Evolutionary conservation across 2,888 invertebrate genomes (phyloP).

Genomic region (Lasioglossum zephyrum): DNA sequence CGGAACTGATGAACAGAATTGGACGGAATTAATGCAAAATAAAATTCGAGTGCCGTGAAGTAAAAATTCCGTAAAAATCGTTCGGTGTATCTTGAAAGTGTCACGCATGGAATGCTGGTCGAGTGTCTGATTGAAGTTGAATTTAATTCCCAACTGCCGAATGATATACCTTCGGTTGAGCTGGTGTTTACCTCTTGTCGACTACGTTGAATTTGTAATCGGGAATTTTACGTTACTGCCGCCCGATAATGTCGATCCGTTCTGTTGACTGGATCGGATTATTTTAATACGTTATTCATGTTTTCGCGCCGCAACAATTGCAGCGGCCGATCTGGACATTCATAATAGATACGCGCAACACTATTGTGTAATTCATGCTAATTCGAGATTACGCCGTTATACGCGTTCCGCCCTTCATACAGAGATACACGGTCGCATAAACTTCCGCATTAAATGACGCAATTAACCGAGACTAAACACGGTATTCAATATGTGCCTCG

Average conservation of each 20-base stretch:
- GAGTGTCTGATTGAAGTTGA: neutral
- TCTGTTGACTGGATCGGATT: conserved; percentile 52
- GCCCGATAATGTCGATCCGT: conserved; percentile 40
- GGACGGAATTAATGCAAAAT: neutral
- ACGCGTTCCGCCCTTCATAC: conserved; percentile 45
- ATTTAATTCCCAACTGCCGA: conserved; percentile 13
- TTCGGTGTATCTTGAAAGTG: neutral
- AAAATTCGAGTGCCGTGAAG: neutral
- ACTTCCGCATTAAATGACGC: conserved; percentile 51
- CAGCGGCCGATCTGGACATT: conserved; percentile 35
- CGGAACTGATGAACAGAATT: neutral
- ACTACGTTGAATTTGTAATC: conserved; percentile 50
- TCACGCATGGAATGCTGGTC: neutral
- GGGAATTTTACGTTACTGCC: conserved; percentile 26
- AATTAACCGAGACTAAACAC: conserved; percentile 55
- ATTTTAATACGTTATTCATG: conserved; percentile 63
- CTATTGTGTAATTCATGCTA: conserved; percentile 60
- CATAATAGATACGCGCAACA: conserved; percentile 49
- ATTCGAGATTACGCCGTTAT: conserved; percentile 61
- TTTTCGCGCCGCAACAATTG: conserved; percentile 39
- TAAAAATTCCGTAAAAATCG: neutral
- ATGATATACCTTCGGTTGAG: conserved; percentile 1
- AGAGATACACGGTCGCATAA: conserved; percentile 51
- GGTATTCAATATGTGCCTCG: conserved; percentile 18
- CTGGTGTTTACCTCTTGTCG: conserved; percentile 40